Conservation (phyloP, 2,113 vertebrate genomes). For the Urocynchramus pylzowi region DNA sequence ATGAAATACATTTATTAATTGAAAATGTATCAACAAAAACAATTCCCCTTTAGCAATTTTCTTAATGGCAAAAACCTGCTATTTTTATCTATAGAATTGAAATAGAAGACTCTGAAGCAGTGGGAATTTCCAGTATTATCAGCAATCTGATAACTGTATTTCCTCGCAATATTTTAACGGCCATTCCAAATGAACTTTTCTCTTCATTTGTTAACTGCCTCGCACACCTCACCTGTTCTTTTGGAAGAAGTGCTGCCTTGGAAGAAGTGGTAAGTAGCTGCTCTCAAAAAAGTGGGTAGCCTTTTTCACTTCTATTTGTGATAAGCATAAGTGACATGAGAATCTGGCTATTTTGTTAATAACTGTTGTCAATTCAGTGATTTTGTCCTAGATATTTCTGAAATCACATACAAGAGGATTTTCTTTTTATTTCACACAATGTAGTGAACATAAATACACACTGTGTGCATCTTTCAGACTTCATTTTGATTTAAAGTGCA, state of each 20-base stretch:
- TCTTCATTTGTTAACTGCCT: slow-evolving; percentile 98
- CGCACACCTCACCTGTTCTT: slow-evolving; percentile 94
- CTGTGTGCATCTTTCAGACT: not conserved
- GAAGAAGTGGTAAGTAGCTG: slow-evolving; percentile 91
- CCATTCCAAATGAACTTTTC: slow-evolving; percentile 93
- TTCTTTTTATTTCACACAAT: not conserved
- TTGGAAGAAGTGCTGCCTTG: slow-evolving; percentile 94
- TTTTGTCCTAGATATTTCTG: not conserved
- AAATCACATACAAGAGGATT: not conserved
- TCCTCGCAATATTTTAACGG: slow-evolving; percentile 90
- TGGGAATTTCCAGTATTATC: slow-evolving; percentile 95
- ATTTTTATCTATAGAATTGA: slow-evolving; percentile 84
- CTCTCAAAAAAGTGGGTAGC: not conserved
- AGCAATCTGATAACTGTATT: slow-evolving; percentile 98
- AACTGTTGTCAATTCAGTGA: not conserved
- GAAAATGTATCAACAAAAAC: not conserved
- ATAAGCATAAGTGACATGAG: not conserved
- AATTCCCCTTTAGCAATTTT: not conserved
- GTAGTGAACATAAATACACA: not conserved
- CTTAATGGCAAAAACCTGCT: not conserved
- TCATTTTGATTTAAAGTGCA: not conserved
- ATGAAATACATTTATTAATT: not conserved
- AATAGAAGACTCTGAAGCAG: slow-evolving; percentile 97
- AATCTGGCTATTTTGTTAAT: not conserved
- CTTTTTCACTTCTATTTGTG: not conserved